Base-by-base conservation (phyloP, 1,140 invertebrate genomes). In the Drosophila cardini region DNA sequence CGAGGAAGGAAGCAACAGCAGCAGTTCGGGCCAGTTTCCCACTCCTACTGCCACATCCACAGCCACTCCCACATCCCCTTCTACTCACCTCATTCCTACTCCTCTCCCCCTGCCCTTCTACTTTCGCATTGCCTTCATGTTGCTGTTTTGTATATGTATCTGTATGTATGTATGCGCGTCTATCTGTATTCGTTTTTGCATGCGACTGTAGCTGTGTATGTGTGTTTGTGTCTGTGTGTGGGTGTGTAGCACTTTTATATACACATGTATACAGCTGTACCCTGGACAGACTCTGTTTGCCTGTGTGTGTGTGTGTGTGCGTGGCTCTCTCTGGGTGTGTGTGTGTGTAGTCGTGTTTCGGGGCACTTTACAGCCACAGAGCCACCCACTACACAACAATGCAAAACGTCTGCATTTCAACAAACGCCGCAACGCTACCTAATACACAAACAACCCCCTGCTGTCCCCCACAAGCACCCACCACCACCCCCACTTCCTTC, bases 351-450 rank as follows among this genome's bases (percentile, higher is more conserved):
- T 15, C 52, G 60, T 85, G 82, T 86, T 87, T 79, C 72, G 83
- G 84, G 80, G 83, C 83, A 87, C 82, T 87, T 87, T 87, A 87
- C 83, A 86, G 83, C 83, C 83, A 80, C 80, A 83, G 79, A 60
- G 43, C 53, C 69, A 76, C 80, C 76, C 79, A 67, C 62, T 57
- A 71, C 76, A 86, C 83, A 86, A 86, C 83, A 87, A 89, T 89
- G 84, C 84, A 87, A 87, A 89, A 73, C 79, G 83, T 87, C 83
- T 87, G 83, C 84, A 87, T 87, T 87, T 87, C 83, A 89, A 89
- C 83, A 89, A 89, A 87, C 78, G 82, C 82, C 83, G 71, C 62
- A 52, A 55, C 40, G 53, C 64, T 46, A 46, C 81, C 80, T 77
- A 84, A 81, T 69, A 85, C 77, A 84, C 76, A 84, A 76, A 80